phyloP scores from a whole-genome alignment of 2,888 invertebrate species.

The Caenorhabditis plicata region DNA sequence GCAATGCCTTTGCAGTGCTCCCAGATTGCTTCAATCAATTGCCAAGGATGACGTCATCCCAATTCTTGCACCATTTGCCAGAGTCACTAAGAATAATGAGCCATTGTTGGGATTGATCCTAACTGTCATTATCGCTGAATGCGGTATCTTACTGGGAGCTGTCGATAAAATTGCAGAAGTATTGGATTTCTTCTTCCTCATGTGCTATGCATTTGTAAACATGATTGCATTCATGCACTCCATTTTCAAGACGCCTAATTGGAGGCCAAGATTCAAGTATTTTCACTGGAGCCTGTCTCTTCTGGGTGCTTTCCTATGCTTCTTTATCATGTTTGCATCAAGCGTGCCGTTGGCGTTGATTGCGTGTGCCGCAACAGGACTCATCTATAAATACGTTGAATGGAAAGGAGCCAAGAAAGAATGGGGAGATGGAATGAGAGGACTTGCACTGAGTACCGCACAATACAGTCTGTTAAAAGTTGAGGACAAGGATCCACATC shows the following conservation, averaged over 20 bases:
- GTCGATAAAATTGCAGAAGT: constrained; percentile 91
- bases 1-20: constrained; percentile 78
- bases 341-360: constrained; percentile 91
- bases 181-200: constrained; percentile 81
- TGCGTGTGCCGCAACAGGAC: constrained; percentile 88
- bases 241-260: constrained; percentile 86
- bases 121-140: constrained; percentile 74
- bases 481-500: constrained; percentile 94
- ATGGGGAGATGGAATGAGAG: constrained; percentile 99
- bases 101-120: constrained; percentile 86
- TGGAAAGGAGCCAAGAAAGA: constrained; percentile 98
- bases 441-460: constrained; percentile 94
- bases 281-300: constrained; percentile 96
- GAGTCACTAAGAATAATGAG: constrained; percentile 92
- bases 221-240: constrained; percentile 97
- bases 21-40: constrained; percentile 80
- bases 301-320: constrained; percentile 82
- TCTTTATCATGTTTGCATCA: constrained; percentile 96
- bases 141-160: constrained; percentile 83
- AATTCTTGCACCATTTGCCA: constrained; percentile 86
- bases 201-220: constrained; percentile 99
- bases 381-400: constrained; percentile 96
- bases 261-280: constrained; percentile 95
- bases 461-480: constrained; percentile 88
- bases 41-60: constrained; percentile 97